Conservation (phyloP, 2,888 invertebrate genomes). For the Lepidonotus clava region DNA sequence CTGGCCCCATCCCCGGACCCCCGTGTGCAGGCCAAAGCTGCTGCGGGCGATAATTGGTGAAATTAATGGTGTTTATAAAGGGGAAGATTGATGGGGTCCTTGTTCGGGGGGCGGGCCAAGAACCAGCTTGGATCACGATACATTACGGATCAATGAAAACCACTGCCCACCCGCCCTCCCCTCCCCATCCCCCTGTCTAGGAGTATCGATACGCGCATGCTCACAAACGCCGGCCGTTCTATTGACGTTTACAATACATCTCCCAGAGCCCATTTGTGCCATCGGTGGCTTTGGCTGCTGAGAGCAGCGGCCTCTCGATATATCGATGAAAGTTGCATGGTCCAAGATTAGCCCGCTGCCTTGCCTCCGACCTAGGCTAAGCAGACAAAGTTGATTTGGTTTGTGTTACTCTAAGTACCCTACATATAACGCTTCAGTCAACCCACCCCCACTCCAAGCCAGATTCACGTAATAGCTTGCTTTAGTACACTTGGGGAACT, state of each 20-base stretch:
- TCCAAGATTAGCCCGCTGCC: too few relatives aligned
- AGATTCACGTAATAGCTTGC: too few relatives aligned
- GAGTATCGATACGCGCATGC: conserved; percentile 11
- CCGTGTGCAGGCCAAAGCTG: too few relatives aligned
- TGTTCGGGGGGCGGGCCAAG: background rate
- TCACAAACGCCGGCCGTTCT: background rate
- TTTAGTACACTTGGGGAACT: too few relatives aligned
- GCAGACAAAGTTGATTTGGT: too few relatives aligned
- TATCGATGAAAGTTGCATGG: conserved; percentile 20
- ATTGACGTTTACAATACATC: conserved; percentile 23
- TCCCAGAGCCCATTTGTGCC: conserved; percentile 10
- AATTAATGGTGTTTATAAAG: background rate
- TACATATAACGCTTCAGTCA: too few relatives aligned
- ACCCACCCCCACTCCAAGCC: too few relatives aligned
- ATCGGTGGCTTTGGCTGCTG: background rate
- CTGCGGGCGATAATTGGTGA: background rate
- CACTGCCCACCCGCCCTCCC: background rate
- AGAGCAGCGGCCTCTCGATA: background rate
- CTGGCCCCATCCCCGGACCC: background rate
- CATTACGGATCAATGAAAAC: background rate
- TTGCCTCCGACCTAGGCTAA: too few relatives aligned
- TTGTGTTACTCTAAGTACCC: too few relatives aligned
- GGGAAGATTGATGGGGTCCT: background rate
- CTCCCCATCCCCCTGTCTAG: background rate
- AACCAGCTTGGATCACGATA: background rate